Conservation (phyloP, 1,140 invertebrate genomes). For the Trinorchestia longiramus region DNA sequence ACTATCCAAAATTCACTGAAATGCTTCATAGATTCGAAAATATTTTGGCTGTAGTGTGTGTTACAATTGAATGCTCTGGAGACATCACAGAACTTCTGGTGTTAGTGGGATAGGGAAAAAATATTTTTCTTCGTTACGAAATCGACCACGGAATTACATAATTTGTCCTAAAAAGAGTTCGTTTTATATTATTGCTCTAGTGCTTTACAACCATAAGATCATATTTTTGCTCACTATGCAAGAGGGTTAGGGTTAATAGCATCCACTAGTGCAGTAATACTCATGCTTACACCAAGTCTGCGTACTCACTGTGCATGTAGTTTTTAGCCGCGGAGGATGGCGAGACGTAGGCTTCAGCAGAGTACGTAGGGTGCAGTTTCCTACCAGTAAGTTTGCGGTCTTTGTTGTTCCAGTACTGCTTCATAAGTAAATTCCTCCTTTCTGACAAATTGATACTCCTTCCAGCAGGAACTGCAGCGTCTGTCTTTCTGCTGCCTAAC, state of each 20-base stretch:
- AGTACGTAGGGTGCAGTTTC: slow-evolving; percentile 30
- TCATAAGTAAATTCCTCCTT: slow-evolving; percentile 25
- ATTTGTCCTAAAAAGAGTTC: neutral
- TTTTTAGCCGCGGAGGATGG: neutral
- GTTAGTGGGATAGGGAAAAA: no score
- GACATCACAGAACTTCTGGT: no score
- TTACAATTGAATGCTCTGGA: no score
- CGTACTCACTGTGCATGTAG: slow-evolving; percentile 13
- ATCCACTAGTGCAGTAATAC: no score
- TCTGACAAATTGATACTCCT: slow-evolving; percentile 27
- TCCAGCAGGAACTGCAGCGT: neutral
- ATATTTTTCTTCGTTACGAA: no score
- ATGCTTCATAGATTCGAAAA: no score
- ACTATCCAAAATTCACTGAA: no score
- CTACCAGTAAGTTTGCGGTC: neutral
- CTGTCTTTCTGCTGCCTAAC: neutral
- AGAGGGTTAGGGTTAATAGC: neutral
- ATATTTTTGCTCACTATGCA: neutral
- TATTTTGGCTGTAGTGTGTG: no score
- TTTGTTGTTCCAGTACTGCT: slow-evolving; percentile 34
- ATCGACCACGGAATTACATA: neutral
- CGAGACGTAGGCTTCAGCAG: slow-evolving; percentile 18
- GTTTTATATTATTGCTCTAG: neutral
- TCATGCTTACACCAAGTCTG: neutral
- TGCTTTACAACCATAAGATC: neutral